phyloP scores from a whole-genome alignment of 2,113 vertebrate genomes.

The Colossoma macropomum region DNA sequence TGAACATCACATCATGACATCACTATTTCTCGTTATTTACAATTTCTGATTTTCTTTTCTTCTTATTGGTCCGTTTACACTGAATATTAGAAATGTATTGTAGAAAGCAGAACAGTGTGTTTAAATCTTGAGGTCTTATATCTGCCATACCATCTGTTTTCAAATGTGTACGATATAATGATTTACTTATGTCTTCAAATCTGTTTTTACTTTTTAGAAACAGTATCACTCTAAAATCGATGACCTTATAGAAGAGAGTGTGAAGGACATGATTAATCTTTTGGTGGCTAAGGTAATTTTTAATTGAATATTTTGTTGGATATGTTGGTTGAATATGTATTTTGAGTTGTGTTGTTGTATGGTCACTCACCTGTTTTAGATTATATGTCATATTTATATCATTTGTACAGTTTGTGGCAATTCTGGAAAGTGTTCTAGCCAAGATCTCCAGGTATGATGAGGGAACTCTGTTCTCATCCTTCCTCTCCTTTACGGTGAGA shows the following conservation, averaged over 20 bases:
- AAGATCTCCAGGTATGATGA: conserved; percentile 99
- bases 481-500: conserved; percentile 99
- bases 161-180: not conserved
- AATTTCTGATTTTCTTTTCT: not conserved
- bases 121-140: too few relatives aligned
- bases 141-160: not conserved
- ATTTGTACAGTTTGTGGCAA: conserved; percentile 88
- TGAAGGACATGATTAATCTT: conserved; percentile 98
- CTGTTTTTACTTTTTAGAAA: conserved; percentile 81
- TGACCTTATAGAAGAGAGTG: conserved; percentile 98
- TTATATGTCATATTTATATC: conserved; percentile 52
- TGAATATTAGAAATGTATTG: not conserved
- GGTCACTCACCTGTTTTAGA: conserved; percentile 10
- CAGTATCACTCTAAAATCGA: conserved; percentile 97
- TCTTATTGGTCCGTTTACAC: not conserved
- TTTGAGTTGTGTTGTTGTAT: not conserved
- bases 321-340: not conserved
- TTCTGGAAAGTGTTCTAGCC: conserved; percentile 95
- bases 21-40: not conserved
- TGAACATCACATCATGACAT: not conserved
- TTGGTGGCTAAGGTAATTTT: conserved; percentile 93
- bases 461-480: conserved; percentile 98
- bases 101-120: not conserved
- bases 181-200: conserved; percentile 1
- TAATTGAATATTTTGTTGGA: not conserved